Evolutionary conservation across 2,888 invertebrate genomes (phyloP), one percentile per base, ranked within the genome.

Genomic region (Catocala nupta): DNA sequence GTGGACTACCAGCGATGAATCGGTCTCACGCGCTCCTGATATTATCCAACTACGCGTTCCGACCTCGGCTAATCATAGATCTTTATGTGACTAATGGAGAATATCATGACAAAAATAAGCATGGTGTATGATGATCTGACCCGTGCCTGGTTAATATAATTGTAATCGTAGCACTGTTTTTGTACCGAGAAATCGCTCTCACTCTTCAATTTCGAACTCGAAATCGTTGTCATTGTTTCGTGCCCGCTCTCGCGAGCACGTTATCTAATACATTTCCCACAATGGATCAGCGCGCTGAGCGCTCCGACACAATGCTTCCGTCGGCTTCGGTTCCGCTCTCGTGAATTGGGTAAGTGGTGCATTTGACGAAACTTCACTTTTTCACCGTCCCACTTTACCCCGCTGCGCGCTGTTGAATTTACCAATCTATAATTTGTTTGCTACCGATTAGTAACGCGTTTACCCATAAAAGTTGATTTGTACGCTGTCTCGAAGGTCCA

Each of bases 351-450:
- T 93, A 93, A 93, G 89, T 92, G 89, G 91, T 90, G 90, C 90
- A 90, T 90, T 92, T 88, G 89, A 87, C 88, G 89, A 93, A 91
- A 90, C 91, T 91, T 92, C 92, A 90, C 93, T 92, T 92, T 92
- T 93, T 86, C 89, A 83, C 85, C 81, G 88, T 70, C 82, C 89
- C 78, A 89, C 87, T 90, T 90, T 83, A 73, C 68, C 73, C 71
- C 71, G 65, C 75, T 79, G 81, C 68, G 76, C 73, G 72, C 73
- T 80, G 80, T 83, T 81, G 81, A 81, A 83, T 86, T 84, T 83
- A 81, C 84, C 81, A 83, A 89, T 84, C 76, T 77, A 82, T 81
- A 77, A 82, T 84, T 87, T 90, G 88, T 91, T 91, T 90, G 84
- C 85, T 69, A 64, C 77, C 85, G 84, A 90, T 90, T 91, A 88